These are phyloP conservation scores for Cerastoderma edule DNA, from an alignment of 2,888 invertebrate species.

Conservation along the genomic window DNA sequence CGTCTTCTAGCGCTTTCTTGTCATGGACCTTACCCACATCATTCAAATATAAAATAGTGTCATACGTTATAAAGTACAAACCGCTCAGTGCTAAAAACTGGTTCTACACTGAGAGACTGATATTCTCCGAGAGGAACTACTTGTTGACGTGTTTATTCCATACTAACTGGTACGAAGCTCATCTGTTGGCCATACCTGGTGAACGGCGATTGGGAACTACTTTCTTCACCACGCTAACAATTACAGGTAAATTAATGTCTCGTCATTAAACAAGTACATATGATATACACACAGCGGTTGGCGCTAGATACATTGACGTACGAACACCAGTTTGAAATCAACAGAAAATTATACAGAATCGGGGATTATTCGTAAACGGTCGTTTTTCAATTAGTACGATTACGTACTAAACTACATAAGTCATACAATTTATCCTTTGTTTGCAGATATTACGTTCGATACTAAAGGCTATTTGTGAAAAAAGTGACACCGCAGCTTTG, in stretches of 20 bases:
- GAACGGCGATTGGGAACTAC: conserved; percentile 36
- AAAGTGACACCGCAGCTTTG: too few relatives aligned
- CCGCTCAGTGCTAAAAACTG: conserved; percentile 36
- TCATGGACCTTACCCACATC: conserved; percentile 34
- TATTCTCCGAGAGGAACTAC: conserved; percentile 33
- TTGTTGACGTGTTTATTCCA: conserved; percentile 36
- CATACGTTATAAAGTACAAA: conserved; percentile 46
- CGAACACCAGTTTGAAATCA: too few relatives aligned
- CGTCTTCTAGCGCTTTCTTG: conserved; percentile 41
- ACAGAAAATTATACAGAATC: too few relatives aligned
- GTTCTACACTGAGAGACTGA: conserved; percentile 40
- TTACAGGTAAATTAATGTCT: conserved; percentile 32
- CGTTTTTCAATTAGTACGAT: too few relatives aligned
- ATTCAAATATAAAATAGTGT: conserved; percentile 27
- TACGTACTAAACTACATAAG: too few relatives aligned
- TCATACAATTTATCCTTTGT: too few relatives aligned
- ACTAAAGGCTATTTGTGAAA: too few relatives aligned
- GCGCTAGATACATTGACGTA: too few relatives aligned
- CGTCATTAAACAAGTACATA: neutral
- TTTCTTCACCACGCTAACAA: conserved; percentile 47
- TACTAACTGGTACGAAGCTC: conserved; percentile 47
- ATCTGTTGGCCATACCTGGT: conserved; percentile 39
- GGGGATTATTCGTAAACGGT: too few relatives aligned
- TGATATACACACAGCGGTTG: too few relatives aligned
- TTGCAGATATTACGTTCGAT: too few relatives aligned